A percentile compares a stretch with the other conserved stretches of the same genome.
Conservation (phyloP, 2,113 vertebrate genomes). For the Callithrix jacchus region DNA sequence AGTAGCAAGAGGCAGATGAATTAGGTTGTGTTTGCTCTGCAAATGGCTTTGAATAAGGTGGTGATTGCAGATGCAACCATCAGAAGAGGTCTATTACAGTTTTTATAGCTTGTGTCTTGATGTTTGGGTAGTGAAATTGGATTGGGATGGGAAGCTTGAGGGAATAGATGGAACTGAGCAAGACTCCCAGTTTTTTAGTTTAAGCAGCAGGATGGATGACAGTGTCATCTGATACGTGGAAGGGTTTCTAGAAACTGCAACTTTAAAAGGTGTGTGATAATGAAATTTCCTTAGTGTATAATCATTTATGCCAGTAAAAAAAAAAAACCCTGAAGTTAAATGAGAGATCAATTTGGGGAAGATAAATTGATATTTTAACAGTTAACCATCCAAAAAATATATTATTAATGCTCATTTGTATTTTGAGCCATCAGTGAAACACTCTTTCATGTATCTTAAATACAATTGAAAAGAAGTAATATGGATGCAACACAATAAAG, state of each 20-base stretch:
- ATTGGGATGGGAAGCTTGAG: background rate
- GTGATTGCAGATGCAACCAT: background rate
- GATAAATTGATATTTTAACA: background rate
- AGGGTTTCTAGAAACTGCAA: background rate
- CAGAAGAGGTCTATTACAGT: background rate
- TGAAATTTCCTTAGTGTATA: background rate
- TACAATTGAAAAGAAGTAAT: background rate
- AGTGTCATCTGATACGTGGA: background rate
- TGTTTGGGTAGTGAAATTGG: background rate
- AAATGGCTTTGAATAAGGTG: background rate
- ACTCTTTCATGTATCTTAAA: background rate
- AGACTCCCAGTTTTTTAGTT: background rate
- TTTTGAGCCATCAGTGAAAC: background rate
- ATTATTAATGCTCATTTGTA: background rate
- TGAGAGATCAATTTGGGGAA: background rate
- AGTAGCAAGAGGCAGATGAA: rapidly evolving
- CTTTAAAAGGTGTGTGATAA: background rate
- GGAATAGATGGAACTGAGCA: background rate
- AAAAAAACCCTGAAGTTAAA: background rate
- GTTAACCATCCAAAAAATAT: background rate
- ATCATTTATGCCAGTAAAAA: background rate
- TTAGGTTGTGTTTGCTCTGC: background rate
- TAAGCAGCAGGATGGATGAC: background rate
- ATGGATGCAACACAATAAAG: background rate
- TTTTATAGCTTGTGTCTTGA: background rate